Evolutionary conservation across 2,113 vertebrate genomes (phyloP), one percentile per base, ranked within the genome.

Genomic region (Halcyon malimbica): DNA sequence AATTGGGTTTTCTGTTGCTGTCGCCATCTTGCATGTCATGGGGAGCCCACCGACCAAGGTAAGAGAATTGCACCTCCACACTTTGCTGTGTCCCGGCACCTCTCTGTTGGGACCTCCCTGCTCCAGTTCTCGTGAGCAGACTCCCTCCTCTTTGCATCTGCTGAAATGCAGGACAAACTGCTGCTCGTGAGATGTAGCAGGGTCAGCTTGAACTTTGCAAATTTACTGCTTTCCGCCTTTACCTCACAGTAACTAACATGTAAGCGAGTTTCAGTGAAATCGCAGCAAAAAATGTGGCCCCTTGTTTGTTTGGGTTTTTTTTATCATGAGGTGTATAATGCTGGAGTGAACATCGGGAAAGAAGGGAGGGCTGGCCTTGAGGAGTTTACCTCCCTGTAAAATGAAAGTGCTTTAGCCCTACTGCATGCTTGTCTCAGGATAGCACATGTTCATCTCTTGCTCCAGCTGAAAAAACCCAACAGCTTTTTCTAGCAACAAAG

Each of bases 11-110:
- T 91, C 79, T 67, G 39, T 50, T 63, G 56, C 83, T 83, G 64
- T 80, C 23, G 31, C 91, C 92, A 89, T 93, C 87, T 94, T 91
- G 24, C 0, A 5, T 13, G 60, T 50, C 87, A 97, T 97, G 96
- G 96, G 90, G 74, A 95, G 87, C 84, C 86, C 90, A 89, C 90
- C 91, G 11, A 82, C 91, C 83, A 95, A 97, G 96, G 97, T 97
- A 97, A 96, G 97, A 20, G 76, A 68, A 37, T 1, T 12, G 18
- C 9, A n/a, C 68, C 77, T 57, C 35, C 0, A 0, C 0, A 11
- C 60, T 25, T 24, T 1, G 5, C 83, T 7, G 25, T 6, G 53
- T 5, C 62, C 33, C 2, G 2, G 28, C 35, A 5, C 46, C 35
- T 59, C 31, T 28, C 37, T 65, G 1, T 3, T 28, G 76, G 60